phyloP scores from a whole-genome alignment of 2,888 invertebrate genomes.

The Ecdyonurus torrentis region DNA sequence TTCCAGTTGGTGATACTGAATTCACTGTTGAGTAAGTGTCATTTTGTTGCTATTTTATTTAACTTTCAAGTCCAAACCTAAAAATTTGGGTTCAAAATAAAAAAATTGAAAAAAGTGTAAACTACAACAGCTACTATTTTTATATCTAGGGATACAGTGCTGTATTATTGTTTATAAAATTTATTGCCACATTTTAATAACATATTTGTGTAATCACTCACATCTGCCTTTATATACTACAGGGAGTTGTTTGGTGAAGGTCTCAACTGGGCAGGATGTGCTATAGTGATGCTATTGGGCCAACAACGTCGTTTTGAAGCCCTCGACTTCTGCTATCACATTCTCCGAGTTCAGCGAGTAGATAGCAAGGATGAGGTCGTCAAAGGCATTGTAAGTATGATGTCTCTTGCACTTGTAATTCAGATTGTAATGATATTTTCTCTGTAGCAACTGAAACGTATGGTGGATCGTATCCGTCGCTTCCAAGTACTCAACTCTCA shows the following conservation, averaged over 20 bases:
- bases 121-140: too few species aligned
- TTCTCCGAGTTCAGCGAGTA: conserved; percentile 84
- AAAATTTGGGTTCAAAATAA: background rate
- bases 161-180: too few species aligned
- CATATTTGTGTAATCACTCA: conserved; percentile 7
- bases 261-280: conserved; percentile 96
- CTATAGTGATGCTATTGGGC: conserved; percentile 85
- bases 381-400: conserved; percentile 78
- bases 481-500: conserved; percentile 98
- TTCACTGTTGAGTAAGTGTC: conserved; percentile 82
- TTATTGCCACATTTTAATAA: background rate
- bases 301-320: conserved; percentile 95
- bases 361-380: conserved; percentile 92
- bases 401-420: background rate
- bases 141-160: too few species aligned
- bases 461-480: conserved; percentile 93
- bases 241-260: conserved; percentile 97
- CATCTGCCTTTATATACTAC: conserved; percentile 13
- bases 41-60: background rate
- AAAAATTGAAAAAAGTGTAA: too few species aligned
- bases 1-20: conserved; percentile 89
- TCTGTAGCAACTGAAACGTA: conserved; percentile 72
- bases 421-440: conserved; percentile 11
- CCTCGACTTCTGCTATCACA: conserved; percentile 96
- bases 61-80: background rate